These are phyloP conservation scores for Engraulis encrasicolus DNA, from an alignment of 2,113 vertebrate species.

Conservation along the genomic window DNA sequence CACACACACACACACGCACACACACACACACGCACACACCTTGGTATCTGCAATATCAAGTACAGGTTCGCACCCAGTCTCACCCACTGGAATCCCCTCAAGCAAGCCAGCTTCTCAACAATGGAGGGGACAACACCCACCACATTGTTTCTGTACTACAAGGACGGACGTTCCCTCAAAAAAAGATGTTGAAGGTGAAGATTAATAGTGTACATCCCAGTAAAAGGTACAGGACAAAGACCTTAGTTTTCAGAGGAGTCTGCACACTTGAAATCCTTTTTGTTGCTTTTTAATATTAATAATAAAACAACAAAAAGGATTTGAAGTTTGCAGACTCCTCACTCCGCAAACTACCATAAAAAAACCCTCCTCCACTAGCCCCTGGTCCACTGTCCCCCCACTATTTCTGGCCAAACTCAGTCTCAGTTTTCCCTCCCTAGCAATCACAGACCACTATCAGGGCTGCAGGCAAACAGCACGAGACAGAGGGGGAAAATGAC, in stretches of 20 bases:
- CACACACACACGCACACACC: background rate
- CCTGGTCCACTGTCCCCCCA: background rate
- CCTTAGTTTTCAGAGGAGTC: too few relatives aligned
- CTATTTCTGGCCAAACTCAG: too few relatives aligned
- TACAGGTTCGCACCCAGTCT: background rate
- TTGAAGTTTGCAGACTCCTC: too few relatives aligned
- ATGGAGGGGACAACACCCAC: conserved; percentile 37
- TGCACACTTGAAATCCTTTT: too few relatives aligned
- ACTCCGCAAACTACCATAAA: too few relatives aligned
- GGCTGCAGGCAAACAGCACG: background rate
- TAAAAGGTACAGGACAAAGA: too few relatives aligned
- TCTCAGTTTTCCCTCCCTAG: too few relatives aligned
- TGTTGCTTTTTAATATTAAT: too few relatives aligned
- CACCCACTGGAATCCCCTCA: too few relatives aligned
- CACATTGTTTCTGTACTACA: conserved; percentile 34
- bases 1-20: background rate
- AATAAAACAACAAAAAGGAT: too few relatives aligned
- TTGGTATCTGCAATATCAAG: conserved; percentile 22
- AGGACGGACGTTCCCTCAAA: conserved; percentile 16
- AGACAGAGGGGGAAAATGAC: background rate
- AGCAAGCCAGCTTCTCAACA: conserved; percentile 23
- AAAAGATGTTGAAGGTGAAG: too few relatives aligned
- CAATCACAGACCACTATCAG: background rate
- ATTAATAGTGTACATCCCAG: too few relatives aligned
- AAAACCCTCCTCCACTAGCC: background rate